Conservation (phyloP, 2,113 vertebrate species). For the Platichthys flesus region DNA sequence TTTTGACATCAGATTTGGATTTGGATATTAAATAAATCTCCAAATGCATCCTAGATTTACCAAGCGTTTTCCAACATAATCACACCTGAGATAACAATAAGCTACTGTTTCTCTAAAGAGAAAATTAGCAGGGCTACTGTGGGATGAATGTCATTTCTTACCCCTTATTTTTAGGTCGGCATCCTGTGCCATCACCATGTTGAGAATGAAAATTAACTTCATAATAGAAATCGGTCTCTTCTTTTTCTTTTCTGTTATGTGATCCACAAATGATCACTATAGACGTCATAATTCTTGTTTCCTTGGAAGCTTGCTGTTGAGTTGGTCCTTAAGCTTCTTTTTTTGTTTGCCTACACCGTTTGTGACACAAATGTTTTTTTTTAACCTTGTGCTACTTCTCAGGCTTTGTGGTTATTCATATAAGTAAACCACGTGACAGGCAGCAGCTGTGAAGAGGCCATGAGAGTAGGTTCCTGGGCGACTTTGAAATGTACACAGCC, state of each 20-base stretch:
- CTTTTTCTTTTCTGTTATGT: neutral
- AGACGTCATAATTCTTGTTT: neutral
- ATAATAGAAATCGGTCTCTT: too few species aligned
- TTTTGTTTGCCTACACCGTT: neutral
- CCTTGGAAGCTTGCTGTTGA: neutral
- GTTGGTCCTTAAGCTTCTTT: neutral
- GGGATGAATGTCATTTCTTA: neutral
- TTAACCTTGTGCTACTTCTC: neutral
- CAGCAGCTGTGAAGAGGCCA: neutral
- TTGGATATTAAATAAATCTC: neutral
- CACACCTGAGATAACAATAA: too few species aligned
- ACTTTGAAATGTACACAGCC: conserved; percentile 1
- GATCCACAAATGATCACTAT: neutral
- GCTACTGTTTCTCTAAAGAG: too few species aligned
- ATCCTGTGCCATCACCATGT: neutral
- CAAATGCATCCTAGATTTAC: neutral
- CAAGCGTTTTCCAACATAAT: conserved; percentile 1
- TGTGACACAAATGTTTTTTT: neutral
- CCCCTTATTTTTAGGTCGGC: neutral
- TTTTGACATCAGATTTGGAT: neutral
- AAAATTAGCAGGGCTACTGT: too few species aligned
- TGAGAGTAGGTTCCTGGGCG: neutral
- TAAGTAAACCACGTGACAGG: neutral
- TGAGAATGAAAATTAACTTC: neutral
- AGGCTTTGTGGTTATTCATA: neutral